Evolutionary conservation across 2,113 vertebrate genomes (phyloP).

Genomic region (Drymodes brunneopygia): DNA sequence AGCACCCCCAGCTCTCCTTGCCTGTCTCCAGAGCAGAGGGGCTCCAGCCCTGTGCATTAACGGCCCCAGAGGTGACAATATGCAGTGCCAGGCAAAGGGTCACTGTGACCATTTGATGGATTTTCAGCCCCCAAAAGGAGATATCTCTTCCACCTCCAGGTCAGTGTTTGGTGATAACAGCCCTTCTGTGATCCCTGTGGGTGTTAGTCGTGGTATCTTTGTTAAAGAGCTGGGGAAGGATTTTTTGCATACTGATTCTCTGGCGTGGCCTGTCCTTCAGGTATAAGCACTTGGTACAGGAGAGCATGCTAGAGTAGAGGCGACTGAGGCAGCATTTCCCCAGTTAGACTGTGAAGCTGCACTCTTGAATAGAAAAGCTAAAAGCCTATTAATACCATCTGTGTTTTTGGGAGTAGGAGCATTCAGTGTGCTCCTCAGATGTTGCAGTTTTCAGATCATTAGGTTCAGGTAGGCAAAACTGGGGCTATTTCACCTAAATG

Average conservation of each 20-base stretch:
- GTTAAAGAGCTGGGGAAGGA: background rate
- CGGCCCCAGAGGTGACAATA: background rate
- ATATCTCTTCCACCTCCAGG: background rate
- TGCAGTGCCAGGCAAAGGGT: background rate
- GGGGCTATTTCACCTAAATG: background rate
- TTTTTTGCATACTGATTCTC: background rate
- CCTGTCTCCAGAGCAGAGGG: background rate
- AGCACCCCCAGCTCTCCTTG: background rate
- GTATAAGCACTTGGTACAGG: background rate
- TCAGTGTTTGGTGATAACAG: background rate
- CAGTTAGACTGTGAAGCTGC: background rate
- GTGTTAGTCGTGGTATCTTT: background rate
- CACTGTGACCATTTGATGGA: rapidly evolving
- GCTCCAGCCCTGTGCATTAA: background rate
- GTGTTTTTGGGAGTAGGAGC: background rate
- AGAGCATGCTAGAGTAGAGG: rapidly evolving
- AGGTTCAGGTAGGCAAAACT: background rate
- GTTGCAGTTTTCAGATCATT: background rate
- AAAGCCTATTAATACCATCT: background rate
- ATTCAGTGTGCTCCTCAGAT: background rate
- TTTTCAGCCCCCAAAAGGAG: background rate
- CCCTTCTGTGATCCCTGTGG: background rate
- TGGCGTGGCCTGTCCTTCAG: background rate
- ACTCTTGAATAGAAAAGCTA: background rate
- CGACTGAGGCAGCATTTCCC: rapidly evolving